A percentile compares a stretch with the other conserved stretches of the same genome.
Evolutionary conservation across 2,797 vertebrate species (phyloP).

Genomic region (Alectoris magna): DNA sequence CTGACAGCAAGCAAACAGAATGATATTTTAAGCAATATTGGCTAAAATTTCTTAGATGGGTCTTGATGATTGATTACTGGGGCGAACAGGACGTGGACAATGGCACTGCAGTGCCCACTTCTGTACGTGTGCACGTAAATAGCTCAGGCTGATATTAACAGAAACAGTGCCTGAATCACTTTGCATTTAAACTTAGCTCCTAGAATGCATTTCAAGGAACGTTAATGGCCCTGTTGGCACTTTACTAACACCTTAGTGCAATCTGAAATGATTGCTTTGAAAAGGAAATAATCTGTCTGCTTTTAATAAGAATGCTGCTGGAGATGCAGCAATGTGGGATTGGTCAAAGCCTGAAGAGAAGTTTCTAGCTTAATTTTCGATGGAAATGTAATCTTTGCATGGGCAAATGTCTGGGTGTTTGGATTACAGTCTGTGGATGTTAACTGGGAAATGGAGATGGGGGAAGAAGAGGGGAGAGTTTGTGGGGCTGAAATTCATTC

Average conservation of each 20-base stretch:
- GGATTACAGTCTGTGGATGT: not conserved
- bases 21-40: not conserved
- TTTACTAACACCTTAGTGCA: not conserved
- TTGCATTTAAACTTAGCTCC: not conserved
- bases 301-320: not conserved
- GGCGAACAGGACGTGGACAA: fast-evolving
- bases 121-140: fast-evolving
- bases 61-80: not conserved
- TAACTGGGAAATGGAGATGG: not conserved
- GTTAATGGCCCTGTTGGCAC: not conserved
- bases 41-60: fast-evolving
- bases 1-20: not conserved
- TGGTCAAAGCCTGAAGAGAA: not conserved
- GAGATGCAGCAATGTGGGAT: not conserved
- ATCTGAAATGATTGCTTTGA: not conserved
- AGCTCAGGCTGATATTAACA: not conserved
- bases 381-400: fast-evolving
- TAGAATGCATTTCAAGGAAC: not conserved
- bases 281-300: fast-evolving
- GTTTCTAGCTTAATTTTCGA: not conserved
- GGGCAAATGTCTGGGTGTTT: not conserved
- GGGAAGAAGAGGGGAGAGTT: not conserved
- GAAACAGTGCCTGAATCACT: not conserved
- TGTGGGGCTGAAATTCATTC: not conserved
- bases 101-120: fast-evolving